phyloP scores from a whole-genome alignment of 2,797 vertebrate genomes.

The Gadopsis marmoratus region DNA sequence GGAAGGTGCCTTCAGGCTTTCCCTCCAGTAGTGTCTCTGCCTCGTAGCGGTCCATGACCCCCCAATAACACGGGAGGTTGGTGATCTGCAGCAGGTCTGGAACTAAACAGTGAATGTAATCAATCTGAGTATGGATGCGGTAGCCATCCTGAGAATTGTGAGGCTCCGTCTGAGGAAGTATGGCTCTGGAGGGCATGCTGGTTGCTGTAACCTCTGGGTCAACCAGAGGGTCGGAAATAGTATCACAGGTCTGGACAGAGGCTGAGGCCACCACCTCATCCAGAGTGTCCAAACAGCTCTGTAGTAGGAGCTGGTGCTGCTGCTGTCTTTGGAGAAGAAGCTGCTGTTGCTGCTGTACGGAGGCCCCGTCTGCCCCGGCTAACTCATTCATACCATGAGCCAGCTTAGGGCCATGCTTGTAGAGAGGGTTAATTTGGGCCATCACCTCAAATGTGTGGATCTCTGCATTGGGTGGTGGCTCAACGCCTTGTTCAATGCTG shows the following conservation, averaged over 20 bases:
- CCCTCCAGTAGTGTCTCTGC: slow-evolving; percentile 88
- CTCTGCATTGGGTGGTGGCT: slow-evolving; percentile 87
- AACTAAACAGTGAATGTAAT: slow-evolving; percentile 90
- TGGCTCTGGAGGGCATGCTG: slow-evolving; percentile 43
- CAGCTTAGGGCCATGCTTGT: slow-evolving; percentile 88
- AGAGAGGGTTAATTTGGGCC: slow-evolving; percentile 87
- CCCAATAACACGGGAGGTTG: slow-evolving; percentile 90
- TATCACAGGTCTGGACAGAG: slow-evolving; percentile 51
- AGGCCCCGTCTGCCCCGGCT: slow-evolving; percentile 75
- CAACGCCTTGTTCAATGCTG: slow-evolving; percentile 90
- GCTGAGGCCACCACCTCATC: slow-evolving; percentile 84
- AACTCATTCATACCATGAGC: slow-evolving; percentile 89
- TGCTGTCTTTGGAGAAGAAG: slow-evolving; percentile 78
- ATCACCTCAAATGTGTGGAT: slow-evolving; percentile 91
- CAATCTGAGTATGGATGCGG: slow-evolving; percentile 87
- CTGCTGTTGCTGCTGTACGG: slow-evolving; percentile 78
- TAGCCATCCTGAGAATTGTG: slow-evolving; percentile 74
- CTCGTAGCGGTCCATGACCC: slow-evolving; percentile 90
- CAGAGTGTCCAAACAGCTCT: slow-evolving; percentile 87
- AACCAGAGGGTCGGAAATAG: slow-evolving; percentile 52
- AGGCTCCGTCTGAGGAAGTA: slow-evolving; percentile 55
- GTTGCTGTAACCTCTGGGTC: slow-evolving; percentile 67
- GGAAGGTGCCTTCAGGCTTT: slow-evolving; percentile 90
- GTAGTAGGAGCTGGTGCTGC: slow-evolving; percentile 85
- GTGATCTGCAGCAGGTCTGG: slow-evolving; percentile 89